Evolutionary conservation across 2,113 vertebrate genomes (phyloP), one percentile per base, ranked within the genome.

Genomic region (Tiliqua scincoides): DNA sequence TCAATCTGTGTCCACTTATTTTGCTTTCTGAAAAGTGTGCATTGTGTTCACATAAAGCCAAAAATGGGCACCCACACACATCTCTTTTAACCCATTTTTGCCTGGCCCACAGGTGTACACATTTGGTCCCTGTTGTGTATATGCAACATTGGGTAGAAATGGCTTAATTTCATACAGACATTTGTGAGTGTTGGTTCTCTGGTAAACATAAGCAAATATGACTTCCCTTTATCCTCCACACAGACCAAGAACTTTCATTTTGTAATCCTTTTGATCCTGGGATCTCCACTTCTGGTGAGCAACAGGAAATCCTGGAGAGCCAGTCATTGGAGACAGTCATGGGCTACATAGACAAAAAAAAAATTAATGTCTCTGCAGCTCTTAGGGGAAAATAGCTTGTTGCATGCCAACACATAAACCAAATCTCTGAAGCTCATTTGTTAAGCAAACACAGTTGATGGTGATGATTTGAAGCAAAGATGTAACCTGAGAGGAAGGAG

Each of bases 21-120:
- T 68, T 68, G 23, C 0, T 0, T 0, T n/a, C 73, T 85, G 25
- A 37, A 12, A 12, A 85, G 1, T 3, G 0, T 43, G 0, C 48
- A 27, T 40, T 63, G 27, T 80, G 14, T 83, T 73, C 30, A 59
- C 65, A 4, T 59, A 25, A 32, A 85, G 7, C 10, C 0, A 7
- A 12, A 0, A 77, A 78, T 27, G 85, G 37, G 8, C 12, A 0
- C n/a, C 23, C 73, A n/a, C 18, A 20, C 74, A 80, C 18, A 25
- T 59, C 85, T 71, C n/a, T 27, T 83, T 73, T 86, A n/a, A n/a
- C n/a, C n/a, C n/a, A n/a, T n/a, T n/a, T n/a, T n/a, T n/a, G n/a
- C n/a, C n/a, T n/a, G n/a, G n/a, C n/a, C n/a, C n/a, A n/a, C n/a
- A n/a, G n/a, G n/a, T n/a, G n/a, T n/a, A n/a, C n/a, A n/a, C n/a